Conservation (phyloP, 2,113 vertebrate species). For the Anguilla rostrata region DNA sequence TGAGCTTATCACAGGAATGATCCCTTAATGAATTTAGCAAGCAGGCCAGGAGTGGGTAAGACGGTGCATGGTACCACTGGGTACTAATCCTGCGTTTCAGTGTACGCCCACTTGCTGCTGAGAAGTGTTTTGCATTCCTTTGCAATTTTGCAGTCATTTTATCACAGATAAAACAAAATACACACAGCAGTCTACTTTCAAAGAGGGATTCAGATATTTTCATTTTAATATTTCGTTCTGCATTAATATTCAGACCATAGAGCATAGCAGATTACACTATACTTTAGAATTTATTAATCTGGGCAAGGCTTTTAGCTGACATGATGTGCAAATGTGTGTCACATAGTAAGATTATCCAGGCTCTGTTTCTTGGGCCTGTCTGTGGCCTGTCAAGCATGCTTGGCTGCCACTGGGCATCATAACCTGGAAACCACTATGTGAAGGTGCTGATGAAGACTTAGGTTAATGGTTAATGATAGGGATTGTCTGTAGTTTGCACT, state of each 20-base stretch:
- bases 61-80: background rate
- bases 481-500: no score
- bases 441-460: no score
- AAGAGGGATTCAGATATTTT: background rate
- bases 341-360: background rate
- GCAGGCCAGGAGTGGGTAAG: background rate
- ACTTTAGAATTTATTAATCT: background rate
- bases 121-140: background rate
- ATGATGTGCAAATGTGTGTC: no score
- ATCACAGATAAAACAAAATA: background rate
- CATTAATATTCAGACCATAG: background rate
- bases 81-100: background rate
- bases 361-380: background rate
- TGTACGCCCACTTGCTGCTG: background rate
- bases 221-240: background rate
- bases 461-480: no score
- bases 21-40: conserved; percentile 5
- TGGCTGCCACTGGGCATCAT: no score
- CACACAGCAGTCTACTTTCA: background rate
- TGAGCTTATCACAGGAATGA: background rate
- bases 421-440: no score
- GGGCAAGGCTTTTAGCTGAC: no score
- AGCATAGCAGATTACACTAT: background rate
- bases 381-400: background rate
- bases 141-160: background rate